Base-by-base conservation (phyloP, 2,888 invertebrate species). In the Altica lythri region DNA sequence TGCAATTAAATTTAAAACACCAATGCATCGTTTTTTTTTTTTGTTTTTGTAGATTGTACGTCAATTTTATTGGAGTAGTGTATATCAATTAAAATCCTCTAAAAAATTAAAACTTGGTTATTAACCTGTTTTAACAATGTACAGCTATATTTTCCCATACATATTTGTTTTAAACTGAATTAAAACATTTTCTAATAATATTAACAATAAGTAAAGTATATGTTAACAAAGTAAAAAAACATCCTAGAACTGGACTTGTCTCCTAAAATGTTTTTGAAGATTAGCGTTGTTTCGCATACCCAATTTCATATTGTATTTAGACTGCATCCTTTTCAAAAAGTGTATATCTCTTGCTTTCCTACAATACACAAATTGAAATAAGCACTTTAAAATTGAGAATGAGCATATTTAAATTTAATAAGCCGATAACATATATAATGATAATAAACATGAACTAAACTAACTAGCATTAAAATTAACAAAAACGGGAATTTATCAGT, bases 331-430 rank as follows among this genome's bases (percentile, higher is more conserved):
- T 69, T 89, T 89, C 88, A 95, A 88, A 68, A 86, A 88, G 71
- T 88, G 88, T 46, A 95, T 84, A 75, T 95, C 95, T 43, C 88
- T 83, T 0, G 90, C 91, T 78, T 87, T 91, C 73, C 88, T 86
- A 75, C 14, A 68, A 68, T 25, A 4, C 2, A 16, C 10, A 32
- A n/a, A n/a, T n/a, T n/a, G n/a, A n/a, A n/a, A n/a, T n/a, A n/a
- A n/a, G n/a, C n/a, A n/a, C n/a, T n/a, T n/a, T n/a, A n/a, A n/a
- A n/a, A n/a, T n/a, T n/a, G n/a, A n/a, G n/a, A n/a, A n/a, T n/a
- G n/a, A n/a, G n/a, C n/a, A 27, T 25, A 22, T 10, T 10, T 18
- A 29, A 37, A 29, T 35, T 17, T 10, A 42, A 38, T 16, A 16
- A 18, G 29, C 43, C 16, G 53, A 48, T 42, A 13, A 46, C 17